Conservation (phyloP, 53 echinoderm and acorn worm genomes). For the Astropecten irregularis region DNA sequence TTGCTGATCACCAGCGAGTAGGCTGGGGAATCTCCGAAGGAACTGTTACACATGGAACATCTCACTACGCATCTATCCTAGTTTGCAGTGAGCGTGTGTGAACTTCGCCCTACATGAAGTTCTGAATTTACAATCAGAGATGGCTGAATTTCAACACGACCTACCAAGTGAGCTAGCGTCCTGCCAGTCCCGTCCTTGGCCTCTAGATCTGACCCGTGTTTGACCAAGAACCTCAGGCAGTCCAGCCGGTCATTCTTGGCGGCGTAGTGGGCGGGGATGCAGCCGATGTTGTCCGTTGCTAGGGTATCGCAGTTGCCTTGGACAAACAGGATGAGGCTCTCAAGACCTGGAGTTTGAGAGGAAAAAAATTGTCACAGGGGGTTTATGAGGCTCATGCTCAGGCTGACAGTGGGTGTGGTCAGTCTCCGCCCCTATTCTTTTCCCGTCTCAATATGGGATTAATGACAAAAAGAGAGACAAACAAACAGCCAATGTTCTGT, state of each 20-base stretch:
- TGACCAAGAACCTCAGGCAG: slow-evolving; percentile 88
- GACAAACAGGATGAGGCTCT: slow-evolving; percentile 81
- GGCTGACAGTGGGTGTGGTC: background rate
- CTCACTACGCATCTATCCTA: too few species aligned
- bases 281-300: slow-evolving; percentile 66
- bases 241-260: slow-evolving; percentile 87
- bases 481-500: too few species aligned
- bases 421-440: too few species aligned
- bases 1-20: too few species aligned
- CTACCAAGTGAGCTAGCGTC: slow-evolving; percentile 80
- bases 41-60: too few species aligned
- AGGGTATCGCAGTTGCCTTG: slow-evolving; percentile 87
- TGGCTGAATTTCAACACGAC: background rate
- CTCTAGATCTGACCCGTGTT: slow-evolving; percentile 74
- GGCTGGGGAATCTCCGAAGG: too few species aligned
- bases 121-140: too few species aligned
- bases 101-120: too few species aligned
- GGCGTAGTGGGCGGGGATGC: slow-evolving; percentile 82
- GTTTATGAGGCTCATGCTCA: background rate
- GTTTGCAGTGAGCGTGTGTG: too few species aligned
- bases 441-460: too few species aligned
- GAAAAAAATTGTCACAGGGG: background rate
- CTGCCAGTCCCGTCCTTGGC: slow-evolving; percentile 68
- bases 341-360: slow-evolving; percentile 60
- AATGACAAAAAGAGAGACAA: too few species aligned